Base-by-base conservation (phyloP, 2,113 vertebrate species). In the Ceuthmochares aereus region DNA sequence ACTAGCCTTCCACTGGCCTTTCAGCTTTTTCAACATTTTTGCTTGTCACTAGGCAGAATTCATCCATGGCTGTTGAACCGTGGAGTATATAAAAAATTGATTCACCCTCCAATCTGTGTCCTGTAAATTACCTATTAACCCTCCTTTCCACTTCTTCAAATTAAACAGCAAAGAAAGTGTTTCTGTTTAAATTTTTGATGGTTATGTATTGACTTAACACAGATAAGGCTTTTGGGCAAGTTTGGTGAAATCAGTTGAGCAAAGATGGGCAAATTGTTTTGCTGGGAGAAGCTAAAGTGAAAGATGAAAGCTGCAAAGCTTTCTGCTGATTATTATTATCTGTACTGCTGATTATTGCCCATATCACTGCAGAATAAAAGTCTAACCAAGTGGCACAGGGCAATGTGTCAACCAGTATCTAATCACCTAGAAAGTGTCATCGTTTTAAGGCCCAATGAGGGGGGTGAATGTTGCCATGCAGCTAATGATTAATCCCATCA, bases 231-330 rank as follows among this genome's bases (percentile, higher is more conserved):
- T 55, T 70, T 42, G 20, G n/a, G 87, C 27, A 91, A 78, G 47
- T 87, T 32, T 82, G 58, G 69, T 69, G 54, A 95, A 92, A 94
- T 81, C 40, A 91, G 56, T 42, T 89, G 56, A 84, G 86, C 6
- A 89, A 90, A 92, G 88, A 86, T 66, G 60, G 90, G 32, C 75
- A 87, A 82, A 91, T 84, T 75, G 34, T 95, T 92, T 97, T 95
- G 27, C 75, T 87, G 20, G 18, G 67, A 88, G 59, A 85, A 79
- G 66, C 36, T 84, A 94, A 94, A 87, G n/a, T 54, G 29, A 36
- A 83, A 83, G 42, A 90, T 73, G 79, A 73, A 84, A 85, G 68
- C 49, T 79, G 52, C 58, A 49, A 75, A 89, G 59, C 5, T n/a
- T n/a, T n/a, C n/a, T n/a, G n/a, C n/a, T n/a, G n/a, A n/a, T n/a